Conservation (phyloP, 2,888 invertebrate species). For the Torymus tubicola region DNA sequence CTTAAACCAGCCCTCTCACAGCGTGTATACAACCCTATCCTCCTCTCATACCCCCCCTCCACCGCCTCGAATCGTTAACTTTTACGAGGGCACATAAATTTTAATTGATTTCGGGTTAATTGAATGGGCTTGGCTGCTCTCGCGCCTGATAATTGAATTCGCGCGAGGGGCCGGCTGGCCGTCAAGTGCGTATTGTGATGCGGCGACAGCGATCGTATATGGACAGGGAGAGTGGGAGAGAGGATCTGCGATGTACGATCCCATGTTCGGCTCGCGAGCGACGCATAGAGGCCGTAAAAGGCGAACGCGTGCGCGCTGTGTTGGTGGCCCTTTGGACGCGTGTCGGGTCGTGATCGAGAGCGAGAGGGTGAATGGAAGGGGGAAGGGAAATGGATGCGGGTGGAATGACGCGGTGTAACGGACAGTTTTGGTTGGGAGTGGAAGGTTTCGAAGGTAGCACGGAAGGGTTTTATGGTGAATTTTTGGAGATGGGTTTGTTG, state of each 20-base stretch:
- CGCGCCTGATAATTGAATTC: too few relatives aligned
- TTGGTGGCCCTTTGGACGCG: background rate
- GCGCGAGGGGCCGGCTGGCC: background rate
- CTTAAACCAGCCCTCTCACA: background rate
- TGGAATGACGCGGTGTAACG: too few relatives aligned
- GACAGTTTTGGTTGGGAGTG: too few relatives aligned
- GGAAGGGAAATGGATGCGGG: too few relatives aligned
- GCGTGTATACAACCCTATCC: background rate
- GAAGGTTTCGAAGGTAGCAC: too few relatives aligned
- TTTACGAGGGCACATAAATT: slow-evolving; percentile 65
- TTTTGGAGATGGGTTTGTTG: too few relatives aligned
- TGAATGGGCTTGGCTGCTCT: slow-evolving; percentile 52
- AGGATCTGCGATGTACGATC: slow-evolving; percentile 37
- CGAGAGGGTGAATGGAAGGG: background rate
- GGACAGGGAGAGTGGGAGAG: background rate
- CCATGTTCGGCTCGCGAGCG: background rate
- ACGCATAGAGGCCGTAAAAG: too few relatives aligned
- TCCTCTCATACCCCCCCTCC: background rate
- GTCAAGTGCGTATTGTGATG: slow-evolving; percentile 23
- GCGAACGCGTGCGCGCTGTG: background rate
- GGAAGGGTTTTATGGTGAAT: too few relatives aligned
- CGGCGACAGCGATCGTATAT: slow-evolving; percentile 17
- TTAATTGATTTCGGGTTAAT: slow-evolving; percentile 65
- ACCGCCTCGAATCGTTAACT: slow-evolving; percentile 62
- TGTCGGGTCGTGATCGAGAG: background rate